A percentile compares a stretch with the other conserved stretches of the same genome.
Evolutionary conservation across 2,888 invertebrate genomes (phyloP).

Genomic region (Nemurella pictetii): DNA sequence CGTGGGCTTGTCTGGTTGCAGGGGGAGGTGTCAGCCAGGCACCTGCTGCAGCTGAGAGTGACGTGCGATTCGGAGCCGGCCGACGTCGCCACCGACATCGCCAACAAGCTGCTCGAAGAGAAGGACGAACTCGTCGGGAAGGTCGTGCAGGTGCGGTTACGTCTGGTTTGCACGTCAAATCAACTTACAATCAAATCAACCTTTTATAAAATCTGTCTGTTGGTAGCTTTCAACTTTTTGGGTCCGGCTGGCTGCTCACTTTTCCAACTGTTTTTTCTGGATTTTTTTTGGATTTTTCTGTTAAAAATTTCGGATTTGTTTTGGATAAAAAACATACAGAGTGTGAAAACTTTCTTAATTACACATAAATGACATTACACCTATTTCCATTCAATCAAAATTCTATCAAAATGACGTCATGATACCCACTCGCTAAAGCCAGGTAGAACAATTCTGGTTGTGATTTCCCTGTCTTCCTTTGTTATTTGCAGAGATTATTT

Average conservation of each 20-base stretch:
- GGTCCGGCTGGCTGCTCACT: too few species aligned
- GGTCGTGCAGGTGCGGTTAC: constrained; percentile 49
- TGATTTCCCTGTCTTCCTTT: too few species aligned
- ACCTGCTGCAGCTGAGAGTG: constrained; percentile 62
- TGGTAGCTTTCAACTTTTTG: too few species aligned
- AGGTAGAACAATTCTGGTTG: too few species aligned
- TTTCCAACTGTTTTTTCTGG: not conserved
- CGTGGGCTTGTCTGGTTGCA: too few species aligned
- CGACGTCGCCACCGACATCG: constrained; percentile 70
- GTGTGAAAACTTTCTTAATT: constrained; percentile 19
- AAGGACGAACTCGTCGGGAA: constrained; percentile 74
- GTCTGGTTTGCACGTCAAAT: too few species aligned
- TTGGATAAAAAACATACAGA: not conserved
- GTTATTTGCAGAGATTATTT: too few species aligned
- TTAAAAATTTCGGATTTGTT: not conserved
- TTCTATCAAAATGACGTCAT: too few species aligned
- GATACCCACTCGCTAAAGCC: too few species aligned
- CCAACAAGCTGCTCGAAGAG: constrained; percentile 72
- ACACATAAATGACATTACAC: too few species aligned
- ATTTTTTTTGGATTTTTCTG: not conserved
- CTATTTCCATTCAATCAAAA: too few species aligned
- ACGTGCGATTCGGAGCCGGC: constrained; percentile 58
- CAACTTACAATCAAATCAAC: too few species aligned
- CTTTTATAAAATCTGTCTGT: not conserved
- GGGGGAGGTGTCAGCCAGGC: constrained; percentile 56